Base-by-base conservation (phyloP, 2,113 vertebrate genomes). In the Cariama cristata region DNA sequence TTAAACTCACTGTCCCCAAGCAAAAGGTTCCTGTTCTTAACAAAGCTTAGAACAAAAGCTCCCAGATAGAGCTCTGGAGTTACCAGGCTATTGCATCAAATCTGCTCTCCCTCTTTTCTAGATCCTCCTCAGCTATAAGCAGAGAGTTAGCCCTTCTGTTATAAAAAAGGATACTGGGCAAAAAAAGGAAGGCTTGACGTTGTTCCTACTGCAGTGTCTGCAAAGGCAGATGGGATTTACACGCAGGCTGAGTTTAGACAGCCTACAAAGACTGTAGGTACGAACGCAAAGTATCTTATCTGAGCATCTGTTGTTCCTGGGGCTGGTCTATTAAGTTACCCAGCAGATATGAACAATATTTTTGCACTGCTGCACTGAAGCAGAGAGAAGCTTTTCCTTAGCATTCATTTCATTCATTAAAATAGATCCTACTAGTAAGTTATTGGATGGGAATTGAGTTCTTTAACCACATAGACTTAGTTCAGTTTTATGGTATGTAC, bases 211-310 rank as follows among this genome's bases (percentile, higher is more conserved):
- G 56, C 63, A 66, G 59, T 9, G 32, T 55, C 59, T 84, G 64
- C 47, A 55, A 35, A 87, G 77, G 56, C 92, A 92, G 85, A 82
- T 75, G 88, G 81, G 88, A 85, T 90, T 87, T 85, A 72, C 77
- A 87, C 0, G 13, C 87, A 88, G 81, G 35, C 66, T 93, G 93
- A 66, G 64, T 30, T 79, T 58, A 74, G 60, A 21, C 38, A 88
- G 81, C 60, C 38, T 55, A 38, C 56, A 50, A 63, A 64, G 49
- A 71, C 42, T 62, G 64, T 35, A 77, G 50, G 47, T 74, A 55
- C 5, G 40, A 47, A 82, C 2, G 21, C 22, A 60, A 72, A 88
- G 52, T 22, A 27, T 32, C 55, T 62, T 68, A 27, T 26, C 52
- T 64, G 81, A 88, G 81, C 88, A 85, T 88, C 94, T 94, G 90